A percentile compares a stretch with the other conserved stretches of the same genome.
phyloP scores from a whole-genome alignment of 2,797 vertebrate species.

The Girardinus metallicus region DNA sequence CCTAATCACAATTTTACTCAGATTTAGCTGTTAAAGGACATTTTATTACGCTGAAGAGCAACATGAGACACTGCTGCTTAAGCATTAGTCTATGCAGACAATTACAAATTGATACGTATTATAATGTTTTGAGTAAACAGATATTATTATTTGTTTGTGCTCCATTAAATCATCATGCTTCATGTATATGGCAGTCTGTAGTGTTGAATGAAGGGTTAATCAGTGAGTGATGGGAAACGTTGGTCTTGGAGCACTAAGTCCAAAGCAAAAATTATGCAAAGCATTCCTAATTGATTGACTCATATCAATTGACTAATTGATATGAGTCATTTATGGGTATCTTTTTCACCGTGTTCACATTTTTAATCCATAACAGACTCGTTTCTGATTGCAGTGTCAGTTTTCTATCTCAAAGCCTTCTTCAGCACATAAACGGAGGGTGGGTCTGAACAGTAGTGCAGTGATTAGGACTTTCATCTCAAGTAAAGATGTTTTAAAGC shows the following conservation, averaged over 20 bases:
- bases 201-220: neutral
- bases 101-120: neutral
- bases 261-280: slow-evolving; percentile 41
- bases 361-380: slow-evolving; percentile 1
- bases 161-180: neutral
- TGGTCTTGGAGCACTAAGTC: slow-evolving; percentile 9
- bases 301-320: too few relatives aligned
- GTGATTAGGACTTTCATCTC: neutral
- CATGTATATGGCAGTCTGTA: neutral
- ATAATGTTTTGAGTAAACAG: neutral
- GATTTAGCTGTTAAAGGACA: neutral
- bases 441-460: neutral
- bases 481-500: neutral
- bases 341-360: slow-evolving; percentile 10
- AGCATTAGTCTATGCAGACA: too few relatives aligned
- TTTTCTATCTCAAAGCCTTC: neutral
- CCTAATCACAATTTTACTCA: neutral
- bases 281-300: slow-evolving; percentile 24
- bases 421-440: neutral
- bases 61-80: neutral
- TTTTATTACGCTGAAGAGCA: neutral
- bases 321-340: slow-evolving; percentile 8
- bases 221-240: slow-evolving; percentile 13
- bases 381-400: slow-evolving; percentile 11
- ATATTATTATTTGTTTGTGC: neutral